phyloP scores from a whole-genome alignment of 2,113 vertebrate genomes.

The Corythaeola cristata region DNA sequence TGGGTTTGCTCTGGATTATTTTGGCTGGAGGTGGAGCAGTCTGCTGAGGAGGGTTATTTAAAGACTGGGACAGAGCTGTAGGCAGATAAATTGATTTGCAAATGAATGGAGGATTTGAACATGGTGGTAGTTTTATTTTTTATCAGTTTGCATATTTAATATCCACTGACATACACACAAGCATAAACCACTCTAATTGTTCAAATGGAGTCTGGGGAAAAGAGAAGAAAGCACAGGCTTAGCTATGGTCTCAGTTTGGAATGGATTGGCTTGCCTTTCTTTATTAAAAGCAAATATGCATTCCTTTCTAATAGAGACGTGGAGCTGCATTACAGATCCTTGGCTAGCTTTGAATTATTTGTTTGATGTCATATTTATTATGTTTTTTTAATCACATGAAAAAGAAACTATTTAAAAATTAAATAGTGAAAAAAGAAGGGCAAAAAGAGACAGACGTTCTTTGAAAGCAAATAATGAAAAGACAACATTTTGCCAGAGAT shows the following conservation, averaged over 20 bases:
- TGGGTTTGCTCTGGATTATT: constrained; percentile 44
- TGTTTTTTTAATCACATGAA: constrained; percentile 43
- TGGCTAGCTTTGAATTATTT: constrained; percentile 57
- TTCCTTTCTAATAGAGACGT: constrained; percentile 29
- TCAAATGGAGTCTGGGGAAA: constrained; percentile 46
- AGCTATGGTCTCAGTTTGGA: constrained; percentile 10
- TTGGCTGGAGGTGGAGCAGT: constrained; percentile 47
- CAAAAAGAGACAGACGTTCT: neutral
- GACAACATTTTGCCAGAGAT: neutral
- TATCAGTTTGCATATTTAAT: constrained; percentile 44
- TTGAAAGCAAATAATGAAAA: constrained; percentile 42
- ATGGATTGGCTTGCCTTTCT: constrained; percentile 44
- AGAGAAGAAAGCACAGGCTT: constrained; percentile 13
- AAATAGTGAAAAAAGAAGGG: constrained; percentile 37
- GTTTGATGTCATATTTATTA: constrained; percentile 49
- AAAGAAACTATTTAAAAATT: constrained; percentile 58
- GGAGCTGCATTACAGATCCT: constrained; percentile 11
- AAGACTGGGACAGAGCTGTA: constrained; percentile 40
- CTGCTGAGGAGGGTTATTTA: constrained; percentile 59
- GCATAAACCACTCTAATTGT: constrained; percentile 24
- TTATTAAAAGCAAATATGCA: constrained; percentile 50
- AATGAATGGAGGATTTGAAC: constrained; percentile 31
- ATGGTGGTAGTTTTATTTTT: constrained; percentile 30
- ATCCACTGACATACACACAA: neutral
- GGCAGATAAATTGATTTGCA: constrained; percentile 55